Base-by-base conservation (phyloP, 2,797 vertebrate genomes). In the Catostomus latipinnis region DNA sequence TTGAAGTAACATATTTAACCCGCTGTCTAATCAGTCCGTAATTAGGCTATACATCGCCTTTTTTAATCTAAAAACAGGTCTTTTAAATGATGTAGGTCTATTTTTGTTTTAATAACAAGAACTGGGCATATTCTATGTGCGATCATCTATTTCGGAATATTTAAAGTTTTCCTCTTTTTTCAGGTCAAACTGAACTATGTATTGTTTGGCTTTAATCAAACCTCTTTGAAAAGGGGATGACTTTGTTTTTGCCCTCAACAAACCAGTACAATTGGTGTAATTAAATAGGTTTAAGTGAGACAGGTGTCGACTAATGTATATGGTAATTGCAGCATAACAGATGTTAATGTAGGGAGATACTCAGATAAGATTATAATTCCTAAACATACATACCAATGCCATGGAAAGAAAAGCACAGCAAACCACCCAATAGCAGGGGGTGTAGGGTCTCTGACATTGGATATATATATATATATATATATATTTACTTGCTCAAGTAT, bases 301-400 rank as follows among this genome's bases (percentile, higher is more conserved):
- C 93, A 94, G 93, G 90, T 94, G 94, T 94, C 89, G 92, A 91
- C 90, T 94, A 93, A 94, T 93, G 93, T 94, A 90, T 92, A 94
- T 94, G 93, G 93, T 94, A 94, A 95, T 93, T 88, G 84, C 90
- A 87, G 90, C 91, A 94, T 92, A 94, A 93, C 92, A 92, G 88
- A 92, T 94, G 93, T 89, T 88, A 91, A 89, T 93, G 87, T 82
- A 18, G 54, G 4, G 81, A 90, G 91, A 92, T 89, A 88, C 76
- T 70, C 81, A 88, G 66, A 84, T 87, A 84, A 90, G 88, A 91
- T 93, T 92, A 92, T 87, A 89, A 90, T 89, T 90, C 85, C 74
- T 88, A 83, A 84, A 13, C 81, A 89, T 91, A 88, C 88, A 91
- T 88, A 91, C 85, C 82, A 88, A 89, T 88, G 81, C 57, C 57